Evolutionary conservation across 1,140 invertebrate genomes (phyloP).

Genomic region (Pentalonia nigronervosa): DNA sequence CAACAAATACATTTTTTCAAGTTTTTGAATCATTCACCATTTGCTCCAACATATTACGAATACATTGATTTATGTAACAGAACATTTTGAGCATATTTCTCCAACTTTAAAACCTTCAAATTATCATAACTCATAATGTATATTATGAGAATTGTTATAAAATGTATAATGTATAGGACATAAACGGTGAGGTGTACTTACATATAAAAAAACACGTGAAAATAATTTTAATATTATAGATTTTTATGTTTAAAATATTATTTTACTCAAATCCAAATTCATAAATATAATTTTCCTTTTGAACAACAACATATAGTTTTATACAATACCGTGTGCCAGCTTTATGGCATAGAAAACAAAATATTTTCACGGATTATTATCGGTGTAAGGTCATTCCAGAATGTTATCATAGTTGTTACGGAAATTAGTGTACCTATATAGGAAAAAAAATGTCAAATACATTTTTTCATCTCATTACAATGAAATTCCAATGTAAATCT

Average conservation of each 20-base stretch:
- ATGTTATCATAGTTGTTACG: neutral
- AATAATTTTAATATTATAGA: neutral
- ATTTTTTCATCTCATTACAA: constrained; percentile 7
- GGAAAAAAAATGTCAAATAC: neutral
- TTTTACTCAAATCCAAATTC: neutral
- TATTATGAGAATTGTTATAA: neutral
- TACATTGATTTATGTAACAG: neutral
- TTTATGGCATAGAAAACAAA: neutral
- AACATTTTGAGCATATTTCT: neutral
- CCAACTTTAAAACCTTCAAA: neutral
- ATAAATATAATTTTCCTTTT: neutral
- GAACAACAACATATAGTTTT: neutral
- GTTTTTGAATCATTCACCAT: neutral
- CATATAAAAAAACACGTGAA: neutral
- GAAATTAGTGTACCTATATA: neutral
- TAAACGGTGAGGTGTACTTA: neutral
- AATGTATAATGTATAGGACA: neutral
- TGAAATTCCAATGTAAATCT: neutral
- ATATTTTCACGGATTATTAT: neutral
- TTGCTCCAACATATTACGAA: neutral
- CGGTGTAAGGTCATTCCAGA: neutral
- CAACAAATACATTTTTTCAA: neutral
- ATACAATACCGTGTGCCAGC: neutral
- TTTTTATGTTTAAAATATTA: neutral
- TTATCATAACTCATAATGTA: neutral